A percentile compares a stretch with the other conserved stretches of the same genome.
Conservation (phyloP, 2,888 invertebrate genomes). For the Bombylius major region DNA sequence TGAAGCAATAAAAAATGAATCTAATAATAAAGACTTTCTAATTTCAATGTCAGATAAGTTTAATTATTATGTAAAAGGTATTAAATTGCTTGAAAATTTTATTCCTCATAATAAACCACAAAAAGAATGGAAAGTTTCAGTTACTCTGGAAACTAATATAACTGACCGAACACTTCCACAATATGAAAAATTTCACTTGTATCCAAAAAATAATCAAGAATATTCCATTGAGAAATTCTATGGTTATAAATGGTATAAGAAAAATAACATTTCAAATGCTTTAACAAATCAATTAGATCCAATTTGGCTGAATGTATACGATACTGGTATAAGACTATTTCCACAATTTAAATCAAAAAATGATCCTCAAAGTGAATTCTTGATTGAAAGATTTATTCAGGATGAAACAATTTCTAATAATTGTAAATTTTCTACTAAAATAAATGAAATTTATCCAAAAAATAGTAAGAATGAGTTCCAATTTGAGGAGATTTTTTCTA, state of each 20-base stretch:
- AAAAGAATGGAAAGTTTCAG: constrained; percentile 25
- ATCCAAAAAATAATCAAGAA: constrained; percentile 29
- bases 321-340: constrained; percentile 22
- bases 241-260: constrained; percentile 24
- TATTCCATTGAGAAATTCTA: constrained; percentile 29
- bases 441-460: constrained; percentile 24
- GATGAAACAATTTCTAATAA: constrained; percentile 2
- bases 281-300: constrained; percentile 20
- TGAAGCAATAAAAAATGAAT: not conserved
- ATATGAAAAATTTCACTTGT: constrained; percentile 30
- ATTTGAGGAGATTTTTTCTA: constrained; percentile 26
- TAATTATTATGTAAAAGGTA: constrained; percentile 11
- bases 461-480: constrained; percentile 24
- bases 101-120: constrained; percentile 23
- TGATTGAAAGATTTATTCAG: not conserved
- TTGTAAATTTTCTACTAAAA: constrained; percentile 11
- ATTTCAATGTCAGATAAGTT: constrained; percentile 7
- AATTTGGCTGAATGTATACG: constrained; percentile 21
- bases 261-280: constrained; percentile 18
- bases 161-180: constrained; percentile 20
- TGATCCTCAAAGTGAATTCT: constrained; percentile 9
- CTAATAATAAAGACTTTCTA: constrained; percentile 2
- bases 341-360: constrained; percentile 28
- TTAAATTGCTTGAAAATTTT: constrained; percentile 20
- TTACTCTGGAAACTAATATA: constrained; percentile 24